Evolutionary conservation across 37 sponge, comb jelly and placozoan genomes (phyloP).

Genomic region (Dysidea cf. avara): DNA sequence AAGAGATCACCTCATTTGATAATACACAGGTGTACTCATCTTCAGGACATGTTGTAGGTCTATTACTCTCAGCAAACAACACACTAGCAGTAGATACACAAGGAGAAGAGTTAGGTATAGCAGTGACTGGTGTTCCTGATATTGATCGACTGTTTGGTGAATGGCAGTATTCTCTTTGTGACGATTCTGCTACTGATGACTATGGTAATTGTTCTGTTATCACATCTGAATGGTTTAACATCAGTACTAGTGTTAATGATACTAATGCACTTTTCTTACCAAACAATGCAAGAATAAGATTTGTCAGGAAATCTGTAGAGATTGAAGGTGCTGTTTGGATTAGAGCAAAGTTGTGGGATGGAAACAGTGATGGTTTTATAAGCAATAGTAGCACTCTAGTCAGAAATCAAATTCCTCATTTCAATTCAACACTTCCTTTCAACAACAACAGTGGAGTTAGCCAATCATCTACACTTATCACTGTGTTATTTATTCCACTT

Average conservation of each 20-base stretch:
- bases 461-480: conserved; percentile 25
- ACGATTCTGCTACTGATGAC: conserved; percentile 8
- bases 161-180: conserved; percentile 71
- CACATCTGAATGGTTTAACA: conserved; percentile 21
- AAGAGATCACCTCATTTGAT: conserved; percentile 22
- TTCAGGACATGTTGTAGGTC: conserved; percentile 57
- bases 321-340: conserved; percentile 83
- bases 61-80: conserved; percentile 49
- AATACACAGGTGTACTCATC: background rate
- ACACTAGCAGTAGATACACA: conserved; percentile 53
- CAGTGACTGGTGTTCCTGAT: conserved; percentile 31
- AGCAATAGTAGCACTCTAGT: conserved; percentile 34
- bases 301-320: conserved; percentile 39
- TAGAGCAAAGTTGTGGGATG: conserved; percentile 81
- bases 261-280: conserved; percentile 65
- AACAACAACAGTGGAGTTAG: conserved; percentile 43
- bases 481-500: conserved; percentile 37
- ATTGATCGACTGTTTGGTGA: conserved; percentile 28
- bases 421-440: conserved; percentile 40
- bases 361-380: conserved; percentile 64
- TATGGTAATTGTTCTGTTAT: conserved; percentile 20
- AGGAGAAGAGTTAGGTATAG: conserved; percentile 68
- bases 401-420: background rate
- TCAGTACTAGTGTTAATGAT: conserved; percentile 28
- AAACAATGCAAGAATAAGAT: conserved; percentile 57